Conservation (phyloP, 2,113 vertebrate genomes). For the Chelonoidis abingdonii region DNA sequence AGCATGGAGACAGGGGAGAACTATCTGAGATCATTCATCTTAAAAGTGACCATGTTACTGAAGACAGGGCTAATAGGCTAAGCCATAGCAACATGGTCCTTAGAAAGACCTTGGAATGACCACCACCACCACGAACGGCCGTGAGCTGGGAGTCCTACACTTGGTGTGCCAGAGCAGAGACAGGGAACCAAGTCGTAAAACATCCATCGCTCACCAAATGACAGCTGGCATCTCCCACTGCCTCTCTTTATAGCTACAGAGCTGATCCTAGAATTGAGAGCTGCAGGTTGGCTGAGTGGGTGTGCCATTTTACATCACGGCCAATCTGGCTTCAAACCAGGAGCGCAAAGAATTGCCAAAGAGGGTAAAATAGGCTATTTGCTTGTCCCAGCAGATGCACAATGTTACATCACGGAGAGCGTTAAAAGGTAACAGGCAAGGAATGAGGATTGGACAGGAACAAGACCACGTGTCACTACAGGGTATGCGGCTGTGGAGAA, state of each 20-base stretch:
- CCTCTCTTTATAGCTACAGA: neutral
- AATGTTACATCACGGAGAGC: neutral
- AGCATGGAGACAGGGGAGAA: fast-evolving
- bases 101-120: neutral
- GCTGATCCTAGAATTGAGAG: neutral
- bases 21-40: neutral
- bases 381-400: neutral
- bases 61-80: fast-evolving
- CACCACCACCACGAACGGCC: neutral
- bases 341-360: neutral
- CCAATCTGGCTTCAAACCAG: neutral
- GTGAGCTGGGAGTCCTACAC: neutral
- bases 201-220: neutral
- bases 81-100: neutral
- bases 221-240: neutral
- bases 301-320: neutral
- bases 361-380: neutral
- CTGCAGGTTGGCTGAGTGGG: neutral
- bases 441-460: neutral
- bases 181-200: neutral
- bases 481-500: neutral
- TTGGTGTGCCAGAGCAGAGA: neutral
- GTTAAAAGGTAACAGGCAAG: neutral
- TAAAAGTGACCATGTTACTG: neutral
- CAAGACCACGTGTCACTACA: no score